Percentiles rank a stretch among this genome's conserved stretches.
Evolutionary conservation across 92 coral and sea anemone species (phyloP).

Genomic region (Porites divaricata): DNA sequence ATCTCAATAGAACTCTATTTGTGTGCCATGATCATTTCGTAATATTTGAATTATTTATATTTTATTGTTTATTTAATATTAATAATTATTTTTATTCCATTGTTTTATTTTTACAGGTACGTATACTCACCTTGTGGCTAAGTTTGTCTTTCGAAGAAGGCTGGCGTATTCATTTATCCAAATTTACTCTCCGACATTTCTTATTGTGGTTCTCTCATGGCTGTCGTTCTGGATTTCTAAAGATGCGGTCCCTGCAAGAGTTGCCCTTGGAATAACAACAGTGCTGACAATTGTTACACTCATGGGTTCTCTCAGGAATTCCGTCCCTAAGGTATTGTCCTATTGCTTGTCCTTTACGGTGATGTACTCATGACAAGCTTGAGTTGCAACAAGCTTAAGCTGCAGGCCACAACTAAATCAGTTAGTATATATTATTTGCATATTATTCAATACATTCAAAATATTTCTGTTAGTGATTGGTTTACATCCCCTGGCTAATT

Average conservation of each 20-base stretch:
- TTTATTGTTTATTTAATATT: neutral
- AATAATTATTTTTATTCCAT: neutral
- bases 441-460: no score
- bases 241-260: constrained; percentile 92
- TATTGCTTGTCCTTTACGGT: neutral
- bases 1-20: no score
- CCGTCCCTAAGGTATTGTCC: constrained; percentile 81
- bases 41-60: no score
- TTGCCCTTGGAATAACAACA: constrained; percentile 88
- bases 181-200: constrained; percentile 88
- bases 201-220: constrained; percentile 90
- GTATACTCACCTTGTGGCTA: constrained; percentile 81
- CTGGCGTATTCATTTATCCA: constrained; percentile 91
- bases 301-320: constrained; percentile 85
- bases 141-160: constrained; percentile 80
- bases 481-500: no score
- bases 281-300: constrained; percentile 89
- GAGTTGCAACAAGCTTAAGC: no score
- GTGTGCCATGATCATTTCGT: neutral
- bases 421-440: no score
- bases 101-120: constrained; percentile 53
- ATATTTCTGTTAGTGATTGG: no score
- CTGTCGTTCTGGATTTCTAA: constrained; percentile 89
- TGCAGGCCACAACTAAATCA: no score
- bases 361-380: neutral